Evolutionary conservation across 2,797 vertebrate genomes (phyloP).

Genomic region (Typhlichthys subterraneus): DNA sequence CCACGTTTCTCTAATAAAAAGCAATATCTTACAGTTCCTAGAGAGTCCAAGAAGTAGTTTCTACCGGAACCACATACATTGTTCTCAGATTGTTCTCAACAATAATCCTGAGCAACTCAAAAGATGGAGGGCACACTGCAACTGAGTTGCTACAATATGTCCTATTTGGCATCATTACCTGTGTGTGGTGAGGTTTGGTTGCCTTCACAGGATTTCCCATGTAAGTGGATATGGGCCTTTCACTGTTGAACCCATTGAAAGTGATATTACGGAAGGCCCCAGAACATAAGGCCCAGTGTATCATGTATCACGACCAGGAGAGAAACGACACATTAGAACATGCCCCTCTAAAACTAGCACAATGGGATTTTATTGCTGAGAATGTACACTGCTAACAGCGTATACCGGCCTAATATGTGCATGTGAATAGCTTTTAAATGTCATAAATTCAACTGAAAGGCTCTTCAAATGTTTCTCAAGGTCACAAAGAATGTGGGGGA

Average conservation of each 20-base stretch:
- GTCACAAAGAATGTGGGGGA: no score
- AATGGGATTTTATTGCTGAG: slow-evolving; percentile 15
- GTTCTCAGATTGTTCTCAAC: no score
- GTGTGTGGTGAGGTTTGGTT: slow-evolving; percentile 36
- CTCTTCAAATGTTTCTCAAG: no score
- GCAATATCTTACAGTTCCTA: no score
- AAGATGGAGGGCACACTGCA: background rate
- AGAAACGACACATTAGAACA: slow-evolving; percentile 39
- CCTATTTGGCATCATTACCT: slow-evolving; percentile 21
- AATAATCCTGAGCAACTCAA: background rate
- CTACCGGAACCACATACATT: no score
- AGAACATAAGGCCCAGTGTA: slow-evolving; percentile 51
- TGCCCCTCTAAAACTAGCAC: slow-evolving; percentile 19
- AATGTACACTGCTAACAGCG: background rate
- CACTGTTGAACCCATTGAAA: slow-evolving; percentile 63
- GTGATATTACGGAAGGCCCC: slow-evolving; percentile 39
- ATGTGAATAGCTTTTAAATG: no score
- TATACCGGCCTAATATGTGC: no score
- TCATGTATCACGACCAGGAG: slow-evolving; percentile 52
- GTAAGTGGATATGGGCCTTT: slow-evolving; percentile 76
- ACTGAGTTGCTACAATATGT: slow-evolving; percentile 8
- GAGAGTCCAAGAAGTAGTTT: no score
- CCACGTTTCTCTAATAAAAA: no score
- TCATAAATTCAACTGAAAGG: no score
- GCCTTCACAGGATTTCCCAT: slow-evolving; percentile 64